A percentile compares a stretch with the other conserved stretches of the same genome.
Evolutionary conservation across 2,888 invertebrate genomes (phyloP).

Genomic region (Mythimna ferrago): DNA sequence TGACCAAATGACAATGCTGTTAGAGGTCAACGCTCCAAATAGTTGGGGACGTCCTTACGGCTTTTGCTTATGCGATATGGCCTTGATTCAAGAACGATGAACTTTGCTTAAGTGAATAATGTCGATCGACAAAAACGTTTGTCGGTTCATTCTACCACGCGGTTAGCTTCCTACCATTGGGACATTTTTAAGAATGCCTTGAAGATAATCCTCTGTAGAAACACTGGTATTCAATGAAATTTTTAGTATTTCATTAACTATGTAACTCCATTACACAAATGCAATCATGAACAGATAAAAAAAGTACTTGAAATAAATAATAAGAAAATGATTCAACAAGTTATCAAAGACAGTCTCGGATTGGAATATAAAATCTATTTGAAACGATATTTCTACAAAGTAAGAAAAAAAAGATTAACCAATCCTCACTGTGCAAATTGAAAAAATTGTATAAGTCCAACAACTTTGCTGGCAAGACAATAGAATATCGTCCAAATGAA

Average conservation of each 20-base stretch:
- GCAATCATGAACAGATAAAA: neutral
- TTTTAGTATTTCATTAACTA: neutral
- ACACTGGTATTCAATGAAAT: neutral
- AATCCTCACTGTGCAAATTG: conserved; percentile 30
- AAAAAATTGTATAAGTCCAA: conserved; percentile 34
- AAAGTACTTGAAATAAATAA: neutral
- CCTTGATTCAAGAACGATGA: conserved; percentile 64
- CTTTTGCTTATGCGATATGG: conserved; percentile 53
- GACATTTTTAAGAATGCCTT: conserved; percentile 26
- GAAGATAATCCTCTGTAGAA: conserved; percentile 4
- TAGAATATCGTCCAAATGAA: conserved; percentile 46
- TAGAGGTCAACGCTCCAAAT: conserved; percentile 54
- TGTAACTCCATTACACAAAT: neutral
- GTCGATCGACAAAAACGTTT: conserved; percentile 52
- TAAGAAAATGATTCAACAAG: neutral
- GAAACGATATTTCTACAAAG: conserved; percentile 15
- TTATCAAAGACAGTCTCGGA: conserved; percentile 9
- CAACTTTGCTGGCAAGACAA: conserved; percentile 52
- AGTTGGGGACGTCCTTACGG: conserved; percentile 55
- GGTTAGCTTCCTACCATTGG: conserved; percentile 30
- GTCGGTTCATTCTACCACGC: conserved; percentile 21
- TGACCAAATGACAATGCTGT: conserved; percentile 30
- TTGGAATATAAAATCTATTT: conserved; percentile 19
- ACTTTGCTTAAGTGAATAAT: conserved; percentile 61
- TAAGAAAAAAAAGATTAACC: conserved; percentile 12